Evolutionary conservation across 2,888 invertebrate genomes (phyloP).

Genomic region (Atrina japonica): DNA sequence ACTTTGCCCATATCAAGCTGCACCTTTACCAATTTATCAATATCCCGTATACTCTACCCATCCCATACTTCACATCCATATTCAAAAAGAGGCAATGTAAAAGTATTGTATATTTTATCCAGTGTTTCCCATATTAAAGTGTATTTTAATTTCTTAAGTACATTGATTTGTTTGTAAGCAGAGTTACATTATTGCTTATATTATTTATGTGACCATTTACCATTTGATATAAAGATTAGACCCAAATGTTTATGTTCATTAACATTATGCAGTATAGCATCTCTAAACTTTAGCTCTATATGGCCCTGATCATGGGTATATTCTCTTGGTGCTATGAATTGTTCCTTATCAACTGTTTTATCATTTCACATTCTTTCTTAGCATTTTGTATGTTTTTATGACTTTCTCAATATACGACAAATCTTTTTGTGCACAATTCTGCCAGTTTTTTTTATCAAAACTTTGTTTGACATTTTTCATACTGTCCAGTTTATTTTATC

Average conservation of each 20-base stretch:
- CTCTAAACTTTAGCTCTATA: neutral
- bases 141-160: no score
- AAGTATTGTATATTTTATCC: no score
- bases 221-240: no score
- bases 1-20: no score
- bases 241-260: no score
- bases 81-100: no score
- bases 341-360: neutral
- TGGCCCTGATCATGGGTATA: neutral
- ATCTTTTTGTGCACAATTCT: neutral
- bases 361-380: neutral
- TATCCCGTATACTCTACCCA: no score
- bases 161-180: neutral
- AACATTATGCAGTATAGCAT: neutral
- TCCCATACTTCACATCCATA: no score
- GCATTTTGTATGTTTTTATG: neutral
- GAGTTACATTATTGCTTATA: neutral
- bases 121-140: no score
- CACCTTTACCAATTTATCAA: no score
- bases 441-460: neutral
- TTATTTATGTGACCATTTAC: no score
- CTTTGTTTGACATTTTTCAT: neutral
- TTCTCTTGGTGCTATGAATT: neutral
- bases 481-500: neutral
- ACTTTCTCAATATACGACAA: neutral